Conservation (phyloP, 1,140 invertebrate genomes). For the Drosophila triauraria region DNA sequence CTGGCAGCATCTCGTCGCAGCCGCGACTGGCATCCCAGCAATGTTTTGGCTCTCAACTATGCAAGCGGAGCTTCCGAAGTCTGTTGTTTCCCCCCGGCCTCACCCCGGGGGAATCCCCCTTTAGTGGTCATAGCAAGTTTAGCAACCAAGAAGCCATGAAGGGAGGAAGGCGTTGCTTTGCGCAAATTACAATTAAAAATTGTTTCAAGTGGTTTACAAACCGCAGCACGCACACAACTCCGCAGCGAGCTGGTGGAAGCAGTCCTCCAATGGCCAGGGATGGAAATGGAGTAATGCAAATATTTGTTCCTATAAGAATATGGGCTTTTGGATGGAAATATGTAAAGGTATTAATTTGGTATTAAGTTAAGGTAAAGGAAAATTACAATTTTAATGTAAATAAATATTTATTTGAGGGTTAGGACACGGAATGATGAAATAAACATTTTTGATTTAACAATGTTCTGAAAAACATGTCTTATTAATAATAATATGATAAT, state of each 20-base stretch:
- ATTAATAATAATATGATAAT: no score
- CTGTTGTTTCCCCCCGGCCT: conserved; percentile 10
- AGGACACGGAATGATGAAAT: no score
- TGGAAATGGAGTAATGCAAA: conserved; percentile 1
- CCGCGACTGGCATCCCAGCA: conserved; percentile 72
- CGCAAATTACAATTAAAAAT: conserved; percentile 83
- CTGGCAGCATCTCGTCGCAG: conserved; percentile 70
- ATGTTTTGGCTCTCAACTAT: conserved; percentile 76
- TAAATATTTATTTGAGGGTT: no score
- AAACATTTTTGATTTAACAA: no score
- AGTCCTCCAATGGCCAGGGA: conserved; percentile 27
- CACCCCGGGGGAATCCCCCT: conserved; percentile 1
- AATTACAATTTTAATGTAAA: no score
- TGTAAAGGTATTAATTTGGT: no score
- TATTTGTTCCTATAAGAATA: neutral
- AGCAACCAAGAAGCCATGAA: conserved; percentile 8
- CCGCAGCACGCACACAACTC: conserved; percentile 72
- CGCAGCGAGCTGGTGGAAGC: conserved; percentile 12
- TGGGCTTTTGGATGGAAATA: neutral
- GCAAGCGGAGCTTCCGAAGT: conserved; percentile 58
- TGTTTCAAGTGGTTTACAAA: conserved; percentile 83
- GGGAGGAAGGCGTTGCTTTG: conserved; percentile 69
- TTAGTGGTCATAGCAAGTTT: conserved; percentile 43
- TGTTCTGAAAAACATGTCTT: no score
- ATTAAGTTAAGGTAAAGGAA: no score